A percentile compares a stretch with the other conserved stretches of the same genome.
Evolutionary conservation across 2,113 vertebrate species (phyloP).

Genomic region (Psilopogon haemacephalus): DNA sequence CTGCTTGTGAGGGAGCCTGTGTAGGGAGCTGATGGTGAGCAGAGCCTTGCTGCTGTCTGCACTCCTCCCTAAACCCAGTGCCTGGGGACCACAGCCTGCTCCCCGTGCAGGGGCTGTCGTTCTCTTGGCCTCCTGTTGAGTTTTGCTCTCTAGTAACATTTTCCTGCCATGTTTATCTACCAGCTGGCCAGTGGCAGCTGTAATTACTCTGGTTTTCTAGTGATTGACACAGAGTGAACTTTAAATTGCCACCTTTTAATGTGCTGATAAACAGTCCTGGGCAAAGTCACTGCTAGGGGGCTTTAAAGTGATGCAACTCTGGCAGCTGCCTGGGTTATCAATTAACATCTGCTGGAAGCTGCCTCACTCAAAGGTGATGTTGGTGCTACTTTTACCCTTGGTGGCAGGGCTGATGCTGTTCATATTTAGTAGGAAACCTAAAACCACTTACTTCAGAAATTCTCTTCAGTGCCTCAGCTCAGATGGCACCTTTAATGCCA

Average conservation of each 20-base stretch:
- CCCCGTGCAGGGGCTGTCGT: background rate
- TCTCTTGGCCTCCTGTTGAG: background rate
- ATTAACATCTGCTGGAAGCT: background rate
- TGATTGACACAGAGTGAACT: background rate
- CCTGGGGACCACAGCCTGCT: background rate
- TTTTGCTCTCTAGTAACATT: background rate
- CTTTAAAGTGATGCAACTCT: background rate
- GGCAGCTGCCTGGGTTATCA: background rate
- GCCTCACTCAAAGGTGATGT: background rate
- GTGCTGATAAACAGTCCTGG: background rate
- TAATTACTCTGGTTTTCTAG: background rate
- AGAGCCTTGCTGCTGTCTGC: background rate
- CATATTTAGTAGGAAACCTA: background rate
- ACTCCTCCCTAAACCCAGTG: accelerated
- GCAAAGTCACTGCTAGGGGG: background rate
- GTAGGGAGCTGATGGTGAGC: background rate
- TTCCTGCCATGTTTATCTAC: background rate
- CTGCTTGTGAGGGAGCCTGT: accelerated
- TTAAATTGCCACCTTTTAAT: background rate
- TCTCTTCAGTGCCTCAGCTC: background rate
- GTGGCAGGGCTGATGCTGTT: background rate
- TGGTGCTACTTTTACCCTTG: background rate
- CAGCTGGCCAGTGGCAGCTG: background rate
- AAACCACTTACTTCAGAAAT: background rate
- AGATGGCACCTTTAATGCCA: background rate